Conservation (phyloP, 2,888 invertebrate genomes). For the Nematopogon swammerdamellus region DNA sequence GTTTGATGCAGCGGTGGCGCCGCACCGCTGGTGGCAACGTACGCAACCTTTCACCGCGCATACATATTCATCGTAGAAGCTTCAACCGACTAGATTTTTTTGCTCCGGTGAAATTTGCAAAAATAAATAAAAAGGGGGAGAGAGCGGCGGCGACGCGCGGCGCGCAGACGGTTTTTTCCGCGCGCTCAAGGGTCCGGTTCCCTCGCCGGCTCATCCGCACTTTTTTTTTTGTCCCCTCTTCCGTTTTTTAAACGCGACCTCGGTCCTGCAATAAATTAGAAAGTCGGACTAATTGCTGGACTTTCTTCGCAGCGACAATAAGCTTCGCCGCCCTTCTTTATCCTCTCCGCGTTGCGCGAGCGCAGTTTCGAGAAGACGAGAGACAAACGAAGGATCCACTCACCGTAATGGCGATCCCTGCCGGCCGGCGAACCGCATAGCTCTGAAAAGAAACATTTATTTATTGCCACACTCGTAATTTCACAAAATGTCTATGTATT, state of each 20-base stretch:
- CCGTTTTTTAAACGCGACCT: neutral
- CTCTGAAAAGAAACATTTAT: conserved; percentile 8
- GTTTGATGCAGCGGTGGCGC: no score
- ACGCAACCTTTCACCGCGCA: neutral
- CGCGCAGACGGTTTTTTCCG: neutral
- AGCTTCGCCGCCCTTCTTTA: neutral
- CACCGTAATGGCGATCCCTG: conserved; percentile 12
- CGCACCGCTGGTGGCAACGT: no score
- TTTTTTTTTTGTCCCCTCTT: neutral
- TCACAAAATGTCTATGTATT: no score
- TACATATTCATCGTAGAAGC: neutral
- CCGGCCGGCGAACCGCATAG: conserved; percentile 10
- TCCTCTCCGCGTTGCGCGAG: no score
- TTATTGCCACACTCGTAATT: neutral
- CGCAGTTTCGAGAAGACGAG: no score
- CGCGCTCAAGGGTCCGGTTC: neutral
- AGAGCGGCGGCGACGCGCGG: neutral
- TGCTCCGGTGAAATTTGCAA: neutral
- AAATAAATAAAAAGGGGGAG: neutral
- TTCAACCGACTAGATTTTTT: neutral
- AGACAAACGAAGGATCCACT: conserved; percentile 5
- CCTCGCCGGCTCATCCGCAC: neutral
- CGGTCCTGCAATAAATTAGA: neutral
- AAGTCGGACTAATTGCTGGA: neutral
- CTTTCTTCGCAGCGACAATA: neutral